phyloP scores from a whole-genome alignment of 2,797 vertebrate genomes.

The Delichon dasypus region DNA sequence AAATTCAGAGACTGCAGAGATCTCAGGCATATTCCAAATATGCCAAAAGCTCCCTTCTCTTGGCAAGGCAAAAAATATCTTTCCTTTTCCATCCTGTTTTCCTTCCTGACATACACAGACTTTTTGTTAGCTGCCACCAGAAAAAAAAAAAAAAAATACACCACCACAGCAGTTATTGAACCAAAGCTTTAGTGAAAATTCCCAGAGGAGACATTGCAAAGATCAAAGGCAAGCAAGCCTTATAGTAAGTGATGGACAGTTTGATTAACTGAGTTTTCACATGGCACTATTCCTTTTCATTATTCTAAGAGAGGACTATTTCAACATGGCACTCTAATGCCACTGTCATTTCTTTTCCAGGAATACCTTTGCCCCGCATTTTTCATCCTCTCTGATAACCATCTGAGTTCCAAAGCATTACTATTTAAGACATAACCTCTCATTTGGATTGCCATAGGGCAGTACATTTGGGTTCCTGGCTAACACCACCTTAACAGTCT shows the following conservation, averaged over 20 bases:
- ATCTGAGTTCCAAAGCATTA: neutral
- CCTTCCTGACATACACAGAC: neutral
- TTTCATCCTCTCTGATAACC: neutral
- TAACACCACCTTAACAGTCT: neutral
- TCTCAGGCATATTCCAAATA: neutral
- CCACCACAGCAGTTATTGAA: neutral
- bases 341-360: neutral
- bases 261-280: conserved; percentile 33
- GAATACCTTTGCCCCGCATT: neutral
- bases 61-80: neutral
- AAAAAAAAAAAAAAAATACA: neutral
- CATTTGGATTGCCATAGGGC: neutral
- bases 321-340: neutral
- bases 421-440: neutral
- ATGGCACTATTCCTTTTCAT: neutral
- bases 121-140: neutral
- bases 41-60: neutral
- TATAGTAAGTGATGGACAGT: neutral
- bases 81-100: neutral
- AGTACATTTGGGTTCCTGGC: neutral
- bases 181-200: neutral
- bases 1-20: neutral
- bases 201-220: neutral
- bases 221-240: neutral
- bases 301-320: neutral